Base-by-base conservation (phyloP, 2,797 vertebrate genomes). In the Toxotes lorentzi region DNA sequence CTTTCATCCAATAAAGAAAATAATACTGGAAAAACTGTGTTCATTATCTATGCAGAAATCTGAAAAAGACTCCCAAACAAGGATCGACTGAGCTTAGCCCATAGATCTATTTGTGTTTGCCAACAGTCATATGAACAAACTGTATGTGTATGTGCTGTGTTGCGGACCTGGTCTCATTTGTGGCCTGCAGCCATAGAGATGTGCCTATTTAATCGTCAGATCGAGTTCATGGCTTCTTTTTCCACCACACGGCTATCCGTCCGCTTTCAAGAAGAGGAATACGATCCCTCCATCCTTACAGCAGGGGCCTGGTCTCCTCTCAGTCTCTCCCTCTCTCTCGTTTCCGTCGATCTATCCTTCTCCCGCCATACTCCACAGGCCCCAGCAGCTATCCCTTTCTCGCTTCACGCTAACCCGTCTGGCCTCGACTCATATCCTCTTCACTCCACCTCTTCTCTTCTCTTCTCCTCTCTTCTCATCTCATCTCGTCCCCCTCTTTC, bases 181-280 rank as follows among this genome's bases (percentile, higher is more conserved):
- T 91, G 89, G 92, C 92, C 92, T 32, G 83, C 88, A 93, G 93
- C 91, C 89, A 88, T 83, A 94, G 89, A 90, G 92, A 94, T 94
- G 93, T 79, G 90, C 87, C 90, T 89, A 86, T 94, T 94, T 93
- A 94, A 94, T 95, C 88, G 90, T 94, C 91, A 91, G 93, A 94
- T 95, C 91, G 76, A 92, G 93, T 93, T 94, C 92, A 91, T 90
- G 84, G 86, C 90, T 92, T 93, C 86, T 91, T 88, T 93, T 94
- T 93, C 91, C 87, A 89, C 84, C 82, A 75, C 83, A 80, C 78
- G 69, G 88, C 89, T 82, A 70, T 84, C 88, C 84, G 83, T 82
- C 79, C 58, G 71, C 93, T 91, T 94, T 93, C 90, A 94, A 91
- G 83, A 82, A 73, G 82, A 87, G 84, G 85, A 95, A 94, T 85